Percentiles rank a stretch among this genome's conserved stretches.
Conservation (phyloP, 2,797 vertebrate species). For the Alosa sapidissima region DNA sequence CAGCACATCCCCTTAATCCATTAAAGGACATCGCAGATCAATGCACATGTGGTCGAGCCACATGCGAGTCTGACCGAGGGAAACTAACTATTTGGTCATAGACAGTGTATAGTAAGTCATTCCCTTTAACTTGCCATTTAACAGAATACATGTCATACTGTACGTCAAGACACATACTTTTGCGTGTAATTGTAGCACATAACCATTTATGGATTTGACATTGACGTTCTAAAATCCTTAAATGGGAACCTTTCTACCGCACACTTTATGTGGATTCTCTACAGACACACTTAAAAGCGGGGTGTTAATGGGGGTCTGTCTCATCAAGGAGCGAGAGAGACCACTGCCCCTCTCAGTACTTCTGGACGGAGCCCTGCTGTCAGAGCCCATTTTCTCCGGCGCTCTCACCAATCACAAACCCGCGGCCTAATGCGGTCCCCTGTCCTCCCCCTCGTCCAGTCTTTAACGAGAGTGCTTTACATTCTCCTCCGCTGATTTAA, state of each 20-base stretch:
- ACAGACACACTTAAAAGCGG: neutral
- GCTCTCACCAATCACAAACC: neutral
- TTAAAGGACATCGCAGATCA: neutral
- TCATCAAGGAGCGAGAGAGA: neutral
- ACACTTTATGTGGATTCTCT: neutral
- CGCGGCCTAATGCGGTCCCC: slow-evolving; percentile 8
- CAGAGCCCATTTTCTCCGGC: slow-evolving; percentile 2
- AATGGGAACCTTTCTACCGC: neutral
- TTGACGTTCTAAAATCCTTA: neutral
- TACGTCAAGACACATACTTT: neutral
- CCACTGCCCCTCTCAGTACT: neutral
- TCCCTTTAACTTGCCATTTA: neutral
- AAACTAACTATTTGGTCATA: too few relatives aligned
- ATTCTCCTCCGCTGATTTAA: slow-evolving; percentile 46
- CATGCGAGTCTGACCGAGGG: too few relatives aligned
- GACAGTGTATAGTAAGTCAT: neutral
- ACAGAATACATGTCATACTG: neutral
- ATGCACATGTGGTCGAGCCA: neutral
- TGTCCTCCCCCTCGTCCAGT: neutral
- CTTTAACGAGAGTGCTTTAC: slow-evolving; percentile 53
- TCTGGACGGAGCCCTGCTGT: slow-evolving; percentile 17
- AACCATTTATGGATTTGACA: neutral
- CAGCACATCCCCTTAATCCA: neutral
- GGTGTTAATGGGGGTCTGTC: slow-evolving; percentile 6
- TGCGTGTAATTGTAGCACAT: neutral